Conservation (phyloP, 2,888 invertebrate genomes). For the Sarcophaga variegata region DNA sequence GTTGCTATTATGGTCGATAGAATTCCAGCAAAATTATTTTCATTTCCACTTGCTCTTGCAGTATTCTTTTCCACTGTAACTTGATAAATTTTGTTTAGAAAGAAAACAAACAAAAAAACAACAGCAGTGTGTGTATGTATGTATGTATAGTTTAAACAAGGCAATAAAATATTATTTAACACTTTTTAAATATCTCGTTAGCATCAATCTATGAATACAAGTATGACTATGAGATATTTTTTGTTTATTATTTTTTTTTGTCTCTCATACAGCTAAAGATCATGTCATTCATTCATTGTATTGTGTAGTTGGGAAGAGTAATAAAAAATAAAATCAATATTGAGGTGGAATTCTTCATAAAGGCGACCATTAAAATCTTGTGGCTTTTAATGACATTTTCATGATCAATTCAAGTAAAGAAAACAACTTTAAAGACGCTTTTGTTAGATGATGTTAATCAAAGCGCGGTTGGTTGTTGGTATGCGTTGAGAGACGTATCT, state of each 20-base stretch:
- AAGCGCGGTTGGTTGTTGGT: neutral
- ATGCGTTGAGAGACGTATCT: neutral
- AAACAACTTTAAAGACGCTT: neutral
- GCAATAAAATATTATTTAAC: conserved; percentile 80
- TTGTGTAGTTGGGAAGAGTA: neutral
- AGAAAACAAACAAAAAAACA: no score
- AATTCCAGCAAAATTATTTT: no score
- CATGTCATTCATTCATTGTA: neutral
- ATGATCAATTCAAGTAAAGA: conserved; percentile 35
- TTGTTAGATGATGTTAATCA: neutral
- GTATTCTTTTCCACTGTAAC: no score
- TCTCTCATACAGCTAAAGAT: neutral
- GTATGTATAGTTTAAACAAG: conserved; percentile 71
- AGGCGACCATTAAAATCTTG: conserved; percentile 16
- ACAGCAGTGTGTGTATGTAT: no score
- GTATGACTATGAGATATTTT: conserved; percentile 37
- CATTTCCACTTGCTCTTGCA: no score
- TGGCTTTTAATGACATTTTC: conserved; percentile 60
- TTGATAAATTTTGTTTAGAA: no score
- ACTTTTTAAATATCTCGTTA: conserved; percentile 78
- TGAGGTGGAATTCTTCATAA: conserved; percentile 13
- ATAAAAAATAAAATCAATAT: conserved; percentile 27
- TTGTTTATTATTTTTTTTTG: conserved; percentile 24
- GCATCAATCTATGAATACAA: conserved; percentile 69
- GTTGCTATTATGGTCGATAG: no score